These are phyloP conservation scores for Eupithecia insigniata DNA, from an alignment of 2,888 invertebrate species.

Conservation along the genomic window DNA sequence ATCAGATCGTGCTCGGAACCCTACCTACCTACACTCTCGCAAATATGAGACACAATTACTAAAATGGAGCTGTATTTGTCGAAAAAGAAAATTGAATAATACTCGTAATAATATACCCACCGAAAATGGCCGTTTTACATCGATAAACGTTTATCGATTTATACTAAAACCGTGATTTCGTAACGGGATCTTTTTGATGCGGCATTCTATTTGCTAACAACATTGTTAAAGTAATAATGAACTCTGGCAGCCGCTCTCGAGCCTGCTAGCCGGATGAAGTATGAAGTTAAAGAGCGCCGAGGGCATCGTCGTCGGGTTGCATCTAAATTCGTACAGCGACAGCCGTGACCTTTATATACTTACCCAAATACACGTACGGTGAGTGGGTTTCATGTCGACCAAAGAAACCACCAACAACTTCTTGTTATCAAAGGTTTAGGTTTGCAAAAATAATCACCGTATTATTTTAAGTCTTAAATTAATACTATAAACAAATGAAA, in stretches of 20 bases:
- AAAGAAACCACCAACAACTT: too few species aligned
- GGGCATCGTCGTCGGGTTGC: background rate
- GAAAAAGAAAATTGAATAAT: conserved; percentile 6
- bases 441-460: too few species aligned
- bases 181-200: background rate
- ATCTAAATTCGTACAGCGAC: background rate
- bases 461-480: too few species aligned
- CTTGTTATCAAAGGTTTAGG: background rate
- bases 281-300: background rate
- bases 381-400: background rate
- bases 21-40: conserved; percentile 35
- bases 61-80: conserved; percentile 3
- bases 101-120: background rate
- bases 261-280: background rate
- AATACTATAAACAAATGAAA: too few species aligned
- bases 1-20: conserved; percentile 35
- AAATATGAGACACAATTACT: conserved; percentile 29
- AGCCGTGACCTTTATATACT: background rate
- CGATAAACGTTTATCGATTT: background rate
- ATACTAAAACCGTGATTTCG: background rate
- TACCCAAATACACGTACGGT: background rate
- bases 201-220: background rate
- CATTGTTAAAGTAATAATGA: background rate
- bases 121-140: background rate
- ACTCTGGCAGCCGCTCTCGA: background rate